Conservation (phyloP, 2,888 invertebrate genomes). For the Ethmia dodecea region DNA sequence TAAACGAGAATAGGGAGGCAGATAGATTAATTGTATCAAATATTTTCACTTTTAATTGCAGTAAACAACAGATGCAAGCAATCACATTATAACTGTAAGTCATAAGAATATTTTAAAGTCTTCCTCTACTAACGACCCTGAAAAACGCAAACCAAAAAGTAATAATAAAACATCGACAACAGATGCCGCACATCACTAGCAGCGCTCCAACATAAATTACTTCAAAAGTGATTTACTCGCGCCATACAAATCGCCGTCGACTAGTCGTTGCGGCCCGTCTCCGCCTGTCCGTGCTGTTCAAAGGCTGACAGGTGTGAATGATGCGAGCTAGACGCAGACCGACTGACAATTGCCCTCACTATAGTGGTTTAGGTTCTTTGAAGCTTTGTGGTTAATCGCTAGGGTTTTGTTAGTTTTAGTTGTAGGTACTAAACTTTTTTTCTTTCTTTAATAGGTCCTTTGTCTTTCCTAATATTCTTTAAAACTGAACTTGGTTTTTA, state of each 20-base stretch:
- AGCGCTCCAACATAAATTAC: conserved; percentile 60
- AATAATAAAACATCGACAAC: conserved; percentile 24
- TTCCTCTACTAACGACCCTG: no score
- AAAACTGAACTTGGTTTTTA: no score
- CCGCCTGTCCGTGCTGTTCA: conserved; percentile 42
- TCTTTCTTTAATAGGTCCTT: no score
- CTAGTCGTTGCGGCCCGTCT: conserved; percentile 57
- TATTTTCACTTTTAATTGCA: no score
- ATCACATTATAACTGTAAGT: no score
- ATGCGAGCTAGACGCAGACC: conserved; percentile 42
- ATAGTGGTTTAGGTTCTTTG: conserved; percentile 35
- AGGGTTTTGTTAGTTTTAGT: conserved; percentile 33
- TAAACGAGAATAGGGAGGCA: no score
- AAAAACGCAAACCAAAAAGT: no score
- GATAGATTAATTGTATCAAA: no score
- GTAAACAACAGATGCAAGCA: no score
- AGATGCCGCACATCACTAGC: conserved; percentile 41
- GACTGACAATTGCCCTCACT: conserved; percentile 57
- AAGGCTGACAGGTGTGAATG: conserved; percentile 62
- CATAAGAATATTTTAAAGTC: no score
- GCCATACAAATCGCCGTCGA: conserved; percentile 61
- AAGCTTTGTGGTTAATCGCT: conserved; percentile 50
- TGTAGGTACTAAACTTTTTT: neutral
- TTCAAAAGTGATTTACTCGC: conserved; percentile 71
- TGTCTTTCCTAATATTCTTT: no score